phyloP scores from a whole-genome alignment of 2,797 vertebrate genomes.

The Sebastes oblongus region DNA sequence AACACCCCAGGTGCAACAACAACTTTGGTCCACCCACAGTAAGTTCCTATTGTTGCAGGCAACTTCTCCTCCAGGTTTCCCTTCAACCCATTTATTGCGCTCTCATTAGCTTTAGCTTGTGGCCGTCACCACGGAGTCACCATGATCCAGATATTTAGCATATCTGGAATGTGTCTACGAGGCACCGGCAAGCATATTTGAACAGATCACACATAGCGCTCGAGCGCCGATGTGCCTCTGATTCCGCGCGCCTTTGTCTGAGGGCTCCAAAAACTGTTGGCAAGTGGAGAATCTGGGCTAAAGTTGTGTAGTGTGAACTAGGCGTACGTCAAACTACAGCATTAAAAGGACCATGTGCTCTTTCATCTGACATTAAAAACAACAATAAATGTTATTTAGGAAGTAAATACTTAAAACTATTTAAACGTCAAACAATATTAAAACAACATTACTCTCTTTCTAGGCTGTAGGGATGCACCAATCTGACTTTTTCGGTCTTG shows the following conservation, averaged over 20 bases:
- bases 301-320: too few relatives aligned
- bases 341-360: background rate
- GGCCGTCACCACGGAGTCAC: too few relatives aligned
- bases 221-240: background rate
- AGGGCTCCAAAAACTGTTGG: too few relatives aligned
- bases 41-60: background rate
- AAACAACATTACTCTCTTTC: background rate
- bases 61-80: too few relatives aligned
- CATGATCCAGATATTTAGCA: background rate
- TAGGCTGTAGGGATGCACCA: too few relatives aligned
- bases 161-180: background rate
- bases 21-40: background rate
- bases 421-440: background rate
- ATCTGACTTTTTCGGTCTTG: too few relatives aligned
- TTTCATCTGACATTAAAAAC: background rate
- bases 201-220: background rate
- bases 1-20: background rate
- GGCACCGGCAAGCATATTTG: fast-evolving
- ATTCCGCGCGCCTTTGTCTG: background rate
- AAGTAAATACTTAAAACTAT: background rate
- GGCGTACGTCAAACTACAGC: background rate
- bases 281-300: too few relatives aligned
- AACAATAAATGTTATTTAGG: background rate
- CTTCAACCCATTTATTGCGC: too few relatives aligned
- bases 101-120: too few relatives aligned